Evolutionary conservation across 2,113 vertebrate genomes (phyloP), one percentile per base, ranked within the genome.

Genomic region (Perca flavescens): DNA sequence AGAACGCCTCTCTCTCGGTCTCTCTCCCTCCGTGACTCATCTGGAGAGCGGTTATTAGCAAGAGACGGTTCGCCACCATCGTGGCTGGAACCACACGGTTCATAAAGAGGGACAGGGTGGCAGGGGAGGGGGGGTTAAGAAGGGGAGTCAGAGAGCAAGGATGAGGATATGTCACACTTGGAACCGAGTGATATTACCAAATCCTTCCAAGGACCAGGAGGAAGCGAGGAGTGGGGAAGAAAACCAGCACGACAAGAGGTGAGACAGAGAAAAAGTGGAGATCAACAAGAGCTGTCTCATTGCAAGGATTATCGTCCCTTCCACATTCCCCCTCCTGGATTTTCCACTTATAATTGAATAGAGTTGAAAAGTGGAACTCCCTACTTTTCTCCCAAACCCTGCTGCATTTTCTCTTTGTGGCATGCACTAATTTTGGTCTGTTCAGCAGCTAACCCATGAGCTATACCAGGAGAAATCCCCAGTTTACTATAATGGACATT

Each of bases 11-110:
- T 75, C 62, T 84, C 66, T 77, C 53, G 58, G 69, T 74, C 85
- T 76, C 74, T 76, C 66, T 77, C 64, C 49, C 67, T 72, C 77
- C 31, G 79, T 94, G 91, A 92, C 88, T 92, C 86, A 87, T 87
- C 67, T 83, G 80, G 63, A 88, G 82, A 88, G 86, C 16, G 83
- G 87, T 92, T 95, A 96, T 95, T 95, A 94, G 88, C 87, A 69
- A 86, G 89, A 93, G 92, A 94, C 80, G 92, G 90, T 93, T 89
- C 85, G 75, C 94, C 95, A 94, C 92, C 94, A 92, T 79, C 90
- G 78, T 78, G 76, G 91, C 88, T 95, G 89, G 91, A 95, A 94
- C 71, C 86, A 91, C 86, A 95, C 77, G 80, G 93, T 78, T 82
- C 92, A 61, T 67, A 87, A 85, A 74, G 64, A 77, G 80, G 67